A percentile compares a stretch with the other conserved stretches of the same genome.
phyloP scores from a whole-genome alignment of 53 echinoderm and acorn worm genomes.

The Zoroaster sp. region DNA sequence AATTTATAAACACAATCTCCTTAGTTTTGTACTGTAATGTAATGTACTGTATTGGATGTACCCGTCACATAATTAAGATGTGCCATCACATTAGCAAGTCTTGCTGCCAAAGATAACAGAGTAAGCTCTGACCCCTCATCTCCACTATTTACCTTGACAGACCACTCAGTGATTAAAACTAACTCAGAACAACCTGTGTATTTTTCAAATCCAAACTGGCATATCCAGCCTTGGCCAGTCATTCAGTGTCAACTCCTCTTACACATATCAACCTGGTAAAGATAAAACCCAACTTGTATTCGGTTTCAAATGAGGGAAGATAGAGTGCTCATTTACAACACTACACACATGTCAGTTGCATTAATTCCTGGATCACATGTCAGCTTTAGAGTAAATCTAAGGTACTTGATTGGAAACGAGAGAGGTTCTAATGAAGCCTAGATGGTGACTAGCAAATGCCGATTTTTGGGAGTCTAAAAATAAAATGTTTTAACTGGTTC shows the following conservation, averaged over 20 bases:
- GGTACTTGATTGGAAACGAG: not conserved
- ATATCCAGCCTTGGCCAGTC: not conserved
- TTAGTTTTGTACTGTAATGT: too few relatives aligned
- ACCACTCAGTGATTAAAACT: too few relatives aligned
- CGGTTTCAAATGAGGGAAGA: not conserved
- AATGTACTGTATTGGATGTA: too few relatives aligned
- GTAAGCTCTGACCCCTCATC: too few relatives aligned
- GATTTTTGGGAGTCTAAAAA: not conserved
- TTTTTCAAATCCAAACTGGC: not conserved
- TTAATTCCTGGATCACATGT: not conserved
- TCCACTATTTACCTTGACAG: too few relatives aligned
- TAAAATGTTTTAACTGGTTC: not conserved
- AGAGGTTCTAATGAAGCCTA: not conserved
- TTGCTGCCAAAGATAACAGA: too few relatives aligned
- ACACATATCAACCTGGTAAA: not conserved
- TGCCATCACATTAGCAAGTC: too few relatives aligned
- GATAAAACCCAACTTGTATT: not conserved
- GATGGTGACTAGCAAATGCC: not conserved
- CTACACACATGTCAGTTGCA: not conserved
- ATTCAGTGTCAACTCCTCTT: not conserved
- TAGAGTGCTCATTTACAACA: not conserved
- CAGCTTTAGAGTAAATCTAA: not conserved
- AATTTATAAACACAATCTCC: too few relatives aligned
- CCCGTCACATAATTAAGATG: too few relatives aligned
- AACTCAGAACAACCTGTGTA: not conserved